Conservation (phyloP, 1,140 invertebrate species). For the Drosophila repleta region DNA sequence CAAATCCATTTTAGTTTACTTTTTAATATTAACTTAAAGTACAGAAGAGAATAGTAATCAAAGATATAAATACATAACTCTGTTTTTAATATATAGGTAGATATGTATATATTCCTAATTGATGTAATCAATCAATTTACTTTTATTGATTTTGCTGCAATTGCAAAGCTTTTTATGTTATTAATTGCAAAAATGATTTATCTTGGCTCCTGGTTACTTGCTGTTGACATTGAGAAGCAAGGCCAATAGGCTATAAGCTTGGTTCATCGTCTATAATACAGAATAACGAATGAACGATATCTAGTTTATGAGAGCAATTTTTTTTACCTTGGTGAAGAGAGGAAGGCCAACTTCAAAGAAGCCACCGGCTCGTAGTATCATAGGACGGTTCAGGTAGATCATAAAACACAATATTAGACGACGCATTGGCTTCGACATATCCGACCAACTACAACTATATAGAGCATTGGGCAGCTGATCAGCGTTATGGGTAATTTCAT, state of each 20-base stretch:
- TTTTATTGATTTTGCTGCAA: conserved; percentile 1
- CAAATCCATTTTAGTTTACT: no score
- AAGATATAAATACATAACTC: no score
- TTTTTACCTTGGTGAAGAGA: conserved; percentile 63
- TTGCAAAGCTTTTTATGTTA: not conserved
- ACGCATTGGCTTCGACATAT: conserved; percentile 49
- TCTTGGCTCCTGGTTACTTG: conserved; percentile 3
- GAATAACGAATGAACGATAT: not conserved
- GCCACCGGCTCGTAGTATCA: conserved; percentile 47
- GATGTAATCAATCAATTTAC: no score
- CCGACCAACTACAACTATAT: conserved; percentile 53
- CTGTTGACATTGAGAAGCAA: conserved; percentile 63
- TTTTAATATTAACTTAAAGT: no score
- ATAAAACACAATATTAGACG: conserved; percentile 52
- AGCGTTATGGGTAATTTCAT: conserved; percentile 55
- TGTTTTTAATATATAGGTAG: no score
- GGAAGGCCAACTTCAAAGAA: conserved; percentile 65
- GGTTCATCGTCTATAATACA: conserved; percentile 63
- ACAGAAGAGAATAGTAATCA: no score
- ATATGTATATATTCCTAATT: no score
- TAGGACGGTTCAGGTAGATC: conserved; percentile 56
- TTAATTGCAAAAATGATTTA: not conserved
- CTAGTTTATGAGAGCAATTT: not conserved
- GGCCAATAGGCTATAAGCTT: conserved; percentile 67
- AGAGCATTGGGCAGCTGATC: conserved; percentile 35